Percentiles rank a stretch among this genome's conserved stretches.
Conservation (phyloP, 1,140 invertebrate species). For the Oryctes rhinoceros region DNA sequence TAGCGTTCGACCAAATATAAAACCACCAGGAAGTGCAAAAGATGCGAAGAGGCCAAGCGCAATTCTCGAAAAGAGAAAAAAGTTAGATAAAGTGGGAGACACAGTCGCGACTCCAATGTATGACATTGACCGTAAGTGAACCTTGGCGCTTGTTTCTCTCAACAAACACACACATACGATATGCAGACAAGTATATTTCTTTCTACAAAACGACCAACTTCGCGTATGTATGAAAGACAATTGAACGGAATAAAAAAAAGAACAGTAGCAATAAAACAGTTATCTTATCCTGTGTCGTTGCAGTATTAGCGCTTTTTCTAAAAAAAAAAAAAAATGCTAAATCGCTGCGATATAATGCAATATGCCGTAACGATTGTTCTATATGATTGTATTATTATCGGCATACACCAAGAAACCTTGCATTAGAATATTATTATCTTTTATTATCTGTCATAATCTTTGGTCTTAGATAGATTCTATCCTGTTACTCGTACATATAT, state of each 20-base stretch:
- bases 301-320: neutral
- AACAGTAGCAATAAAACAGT: neutral
- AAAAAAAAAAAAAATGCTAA: neutral
- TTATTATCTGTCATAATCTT: no score
- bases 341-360: neutral
- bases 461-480: no score
- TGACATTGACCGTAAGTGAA: slow-evolving; percentile 21
- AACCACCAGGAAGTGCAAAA: slow-evolving; percentile 4
- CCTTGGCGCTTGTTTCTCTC: slow-evolving; percentile 17
- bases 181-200: neutral
- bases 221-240: slow-evolving; percentile 1
- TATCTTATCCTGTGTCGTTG: neutral
- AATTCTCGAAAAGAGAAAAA: slow-evolving; percentile 19
- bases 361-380: no score
- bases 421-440: no score
- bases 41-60: neutral
- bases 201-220: neutral
- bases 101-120: slow-evolving; percentile 13
- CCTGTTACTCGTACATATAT: no score
- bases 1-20: neutral
- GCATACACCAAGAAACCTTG: no score
- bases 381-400: no score
- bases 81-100: slow-evolving; percentile 14
- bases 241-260: slow-evolving; percentile 5
- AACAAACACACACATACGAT: neutral